Percentiles rank a stretch among this genome's conserved stretches.
phyloP scores from a whole-genome alignment of 2,888 invertebrate species.

The Tiliacea citrago region DNA sequence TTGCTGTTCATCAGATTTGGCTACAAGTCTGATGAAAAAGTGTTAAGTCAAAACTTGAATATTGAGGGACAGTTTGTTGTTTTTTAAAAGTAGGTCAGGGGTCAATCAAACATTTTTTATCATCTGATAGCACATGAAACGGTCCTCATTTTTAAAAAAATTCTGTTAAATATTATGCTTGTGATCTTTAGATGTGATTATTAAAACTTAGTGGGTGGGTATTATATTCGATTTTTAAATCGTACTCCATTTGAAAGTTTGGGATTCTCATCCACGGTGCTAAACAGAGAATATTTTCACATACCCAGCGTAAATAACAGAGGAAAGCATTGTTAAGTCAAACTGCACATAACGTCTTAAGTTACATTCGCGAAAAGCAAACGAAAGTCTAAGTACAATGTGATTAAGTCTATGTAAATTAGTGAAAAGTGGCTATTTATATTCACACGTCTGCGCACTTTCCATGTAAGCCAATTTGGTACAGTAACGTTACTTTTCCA shows the following conservation, averaged over 20 bases:
- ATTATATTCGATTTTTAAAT: background rate
- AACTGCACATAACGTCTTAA: conserved; percentile 39
- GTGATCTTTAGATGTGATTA: background rate
- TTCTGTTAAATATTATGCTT: background rate
- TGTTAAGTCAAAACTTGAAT: background rate
- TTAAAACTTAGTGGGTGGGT: background rate
- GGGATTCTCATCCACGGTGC: background rate
- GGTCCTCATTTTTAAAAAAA: background rate
- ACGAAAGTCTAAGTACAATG: conserved; percentile 37
- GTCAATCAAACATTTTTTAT: conserved; percentile 3
- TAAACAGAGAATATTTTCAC: conserved; percentile 22
- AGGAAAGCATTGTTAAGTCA: conserved; percentile 42
- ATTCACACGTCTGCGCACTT: conserved; percentile 31
- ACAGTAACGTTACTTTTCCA: background rate
- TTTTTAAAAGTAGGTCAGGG: background rate
- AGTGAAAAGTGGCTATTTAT: conserved; percentile 35
- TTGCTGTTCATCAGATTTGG: conserved; percentile 40
- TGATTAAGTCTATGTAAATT: conserved; percentile 56
- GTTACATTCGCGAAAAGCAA: conserved; percentile 47
- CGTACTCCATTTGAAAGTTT: background rate
- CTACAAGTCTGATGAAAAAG: no score
- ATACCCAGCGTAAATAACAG: conserved; percentile 32
- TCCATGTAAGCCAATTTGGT: conserved; percentile 13
- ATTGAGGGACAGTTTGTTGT: background rate
- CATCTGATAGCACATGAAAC: background rate